Evolutionary conservation across 2,888 invertebrate genomes (phyloP), one percentile per base, ranked within the genome.

Genomic region (Phengaris alcon): DNA sequence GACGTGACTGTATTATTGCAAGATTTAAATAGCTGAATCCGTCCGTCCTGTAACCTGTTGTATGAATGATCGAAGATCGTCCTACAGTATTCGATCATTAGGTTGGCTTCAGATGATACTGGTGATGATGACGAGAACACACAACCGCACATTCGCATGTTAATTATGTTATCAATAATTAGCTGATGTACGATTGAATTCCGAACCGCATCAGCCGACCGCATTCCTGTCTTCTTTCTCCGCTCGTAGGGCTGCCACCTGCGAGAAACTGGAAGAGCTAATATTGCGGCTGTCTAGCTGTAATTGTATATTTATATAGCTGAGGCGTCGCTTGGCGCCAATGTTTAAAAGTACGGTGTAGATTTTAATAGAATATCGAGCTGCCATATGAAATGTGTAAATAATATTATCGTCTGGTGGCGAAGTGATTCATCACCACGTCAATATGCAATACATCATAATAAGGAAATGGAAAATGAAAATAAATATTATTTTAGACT

Each of bases 141-240:
- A 1, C 9, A 2, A 59, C 59, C 59, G 59, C 59, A 59, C 59
- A 59, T 59, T 59, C 59, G 59, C 59, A 59, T 59, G 68, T 68
- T 68, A 68, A 68, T 68, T 44, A 68, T 46, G 68, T 46, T 68
- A 44, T 68, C 68, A 68, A 46, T 46, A 68, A 68, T 68, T 68
- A 68, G 68, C 68, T 68, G 46, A 13, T 55, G 13, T 13, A 55
- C n/a, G 55, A 46, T 68, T 46, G 46, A 46, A 46, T 44, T 46
- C 68, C 44, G 46, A 68, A 46, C 68, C 68, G 68, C 68, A 68
- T 68, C 46, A 68, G 75, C 70, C 75, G 80, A 75, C 79, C 80
- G 80, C 80, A 81, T 80, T 80, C 80, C 78, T 52, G n/a, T 70
- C 75, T 77, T 78, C 78, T 78, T 79, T 80, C 79, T 76, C 77